Evolutionary conservation across 2,888 invertebrate genomes (phyloP).

Genomic region (Drosophila limbata): DNA sequence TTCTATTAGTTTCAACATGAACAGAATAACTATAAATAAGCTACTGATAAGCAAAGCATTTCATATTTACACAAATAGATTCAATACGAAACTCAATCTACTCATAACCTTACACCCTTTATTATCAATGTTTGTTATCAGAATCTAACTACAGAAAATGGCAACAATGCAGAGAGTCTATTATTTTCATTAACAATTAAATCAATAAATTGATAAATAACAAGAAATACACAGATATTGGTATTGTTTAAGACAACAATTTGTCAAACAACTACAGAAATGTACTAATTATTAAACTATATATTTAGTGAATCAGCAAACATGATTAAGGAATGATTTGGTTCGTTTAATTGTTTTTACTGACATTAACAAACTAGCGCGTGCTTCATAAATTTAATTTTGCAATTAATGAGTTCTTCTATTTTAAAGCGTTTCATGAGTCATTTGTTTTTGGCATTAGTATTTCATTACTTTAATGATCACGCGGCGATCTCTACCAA

Average conservation of each 20-base stretch:
- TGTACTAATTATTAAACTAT: neutral
- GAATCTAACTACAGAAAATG: neutral
- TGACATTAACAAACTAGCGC: neutral
- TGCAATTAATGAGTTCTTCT: neutral
- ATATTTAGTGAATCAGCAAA: neutral
- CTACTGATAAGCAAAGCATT: slow-evolving; percentile 27
- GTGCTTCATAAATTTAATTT: neutral
- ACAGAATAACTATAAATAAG: neutral
- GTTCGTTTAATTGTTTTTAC: neutral
- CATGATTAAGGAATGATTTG: neutral
- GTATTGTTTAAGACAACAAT: neutral
- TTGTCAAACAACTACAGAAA: neutral
- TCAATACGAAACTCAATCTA: slow-evolving; percentile 15
- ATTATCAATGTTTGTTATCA: slow-evolving; percentile 18
- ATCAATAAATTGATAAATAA: slow-evolving; percentile 1
- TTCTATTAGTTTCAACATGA: neutral
- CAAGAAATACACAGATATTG: neutral
- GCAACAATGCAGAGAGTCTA: neutral
- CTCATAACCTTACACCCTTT: slow-evolving; percentile 10
- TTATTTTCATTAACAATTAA: neutral
- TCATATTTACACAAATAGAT: slow-evolving; percentile 1
- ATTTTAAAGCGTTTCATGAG: neutral
- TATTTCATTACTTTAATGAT: slow-evolving; percentile 1
- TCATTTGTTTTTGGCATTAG: slow-evolving; percentile 9
- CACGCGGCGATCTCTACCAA: slow-evolving; percentile 6